Percentiles rank a stretch among this genome's conserved stretches.
phyloP scores from a whole-genome alignment of 1,140 invertebrate genomes.

The Antheraea pernyi region DNA sequence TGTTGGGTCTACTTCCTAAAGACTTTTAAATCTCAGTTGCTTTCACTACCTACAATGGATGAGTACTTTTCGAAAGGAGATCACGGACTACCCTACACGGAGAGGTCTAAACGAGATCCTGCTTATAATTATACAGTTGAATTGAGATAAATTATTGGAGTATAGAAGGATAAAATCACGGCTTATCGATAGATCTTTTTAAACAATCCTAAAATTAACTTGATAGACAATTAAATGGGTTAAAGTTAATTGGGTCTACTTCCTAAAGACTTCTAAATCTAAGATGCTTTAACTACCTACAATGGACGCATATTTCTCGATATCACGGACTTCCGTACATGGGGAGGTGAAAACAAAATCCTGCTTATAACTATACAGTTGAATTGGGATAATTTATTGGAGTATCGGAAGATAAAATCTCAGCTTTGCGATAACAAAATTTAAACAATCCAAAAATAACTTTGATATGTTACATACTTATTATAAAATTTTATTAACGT shows the following conservation, averaged over 20 bases:
- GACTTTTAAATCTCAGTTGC: slow-evolving; percentile 84
- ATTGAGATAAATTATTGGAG: neutral
- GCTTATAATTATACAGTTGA: slow-evolving; percentile 48
- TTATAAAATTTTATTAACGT: neutral
- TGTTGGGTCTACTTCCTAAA: slow-evolving; percentile 92
- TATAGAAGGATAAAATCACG: neutral
- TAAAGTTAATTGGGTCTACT: slow-evolving; percentile 93
- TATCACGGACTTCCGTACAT: slow-evolving; percentile 85
- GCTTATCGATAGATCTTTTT: too few species aligned
- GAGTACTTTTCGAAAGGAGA: slow-evolving; percentile 84
- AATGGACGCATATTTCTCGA: slow-evolving; percentile 84
- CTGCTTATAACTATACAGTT: slow-evolving; percentile 54
- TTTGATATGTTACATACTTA: neutral
- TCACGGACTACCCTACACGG: slow-evolving; percentile 85
- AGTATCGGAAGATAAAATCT: neutral
- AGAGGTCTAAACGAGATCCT: slow-evolving; percentile 87
- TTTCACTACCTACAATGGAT: slow-evolving; percentile 81
- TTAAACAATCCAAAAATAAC: too few species aligned
- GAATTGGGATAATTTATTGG: neutral
- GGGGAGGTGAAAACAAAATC: slow-evolving; percentile 86
- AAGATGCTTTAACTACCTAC: slow-evolving; percentile 83
- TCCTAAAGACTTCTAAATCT: slow-evolving; percentile 86
- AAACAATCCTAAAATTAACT: too few species aligned
- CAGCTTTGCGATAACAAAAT: too few species aligned
- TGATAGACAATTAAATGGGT: slow-evolving; percentile 68